Conservation (phyloP, 2,888 invertebrate genomes). For the Drosophila falleni region DNA sequence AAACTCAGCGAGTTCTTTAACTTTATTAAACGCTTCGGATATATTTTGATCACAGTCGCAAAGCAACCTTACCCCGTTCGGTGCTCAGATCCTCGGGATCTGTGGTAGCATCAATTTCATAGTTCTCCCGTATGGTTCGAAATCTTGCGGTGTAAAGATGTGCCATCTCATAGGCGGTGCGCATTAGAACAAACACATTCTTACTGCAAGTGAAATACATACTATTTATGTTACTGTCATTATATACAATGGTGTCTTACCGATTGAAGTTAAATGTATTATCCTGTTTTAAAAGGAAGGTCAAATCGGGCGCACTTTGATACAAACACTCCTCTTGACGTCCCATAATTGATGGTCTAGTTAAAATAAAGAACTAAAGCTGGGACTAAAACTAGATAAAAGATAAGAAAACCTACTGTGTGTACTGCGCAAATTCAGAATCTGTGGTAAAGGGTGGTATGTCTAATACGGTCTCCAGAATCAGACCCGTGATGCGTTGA, state of each 20-base stretch:
- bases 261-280: slow-evolving; percentile 75
- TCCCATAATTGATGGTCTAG: slow-evolving; percentile 92
- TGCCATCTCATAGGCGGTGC: slow-evolving; percentile 88
- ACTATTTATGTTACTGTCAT: no score
- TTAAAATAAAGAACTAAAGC: not conserved
- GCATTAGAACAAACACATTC: slow-evolving; percentile 87
- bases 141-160: slow-evolving; percentile 89
- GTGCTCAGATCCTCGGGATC: slow-evolving; percentile 88
- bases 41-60: not conserved
- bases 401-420: slow-evolving; percentile 86
- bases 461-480: slow-evolving; percentile 88
- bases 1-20: not conserved
- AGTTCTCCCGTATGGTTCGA: slow-evolving; percentile 89
- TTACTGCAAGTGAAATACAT: slow-evolving; percentile 56
- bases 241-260: slow-evolving; percentile 45
- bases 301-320: slow-evolving; percentile 90
- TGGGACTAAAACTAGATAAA: not conserved
- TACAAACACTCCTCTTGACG: slow-evolving; percentile 92
- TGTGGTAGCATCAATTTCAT: slow-evolving; percentile 89
- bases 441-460: slow-evolving; percentile 91
- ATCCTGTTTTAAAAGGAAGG: slow-evolving; percentile 90
- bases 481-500: slow-evolving; percentile 75
- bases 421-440: slow-evolving; percentile 89
- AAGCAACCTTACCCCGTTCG: slow-evolving; percentile 86
- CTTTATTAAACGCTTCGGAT: no score